Evolutionary conservation across 2,888 invertebrate genomes (phyloP), one percentile per base, ranked within the genome.

Genomic region (Volucella inflata): DNA sequence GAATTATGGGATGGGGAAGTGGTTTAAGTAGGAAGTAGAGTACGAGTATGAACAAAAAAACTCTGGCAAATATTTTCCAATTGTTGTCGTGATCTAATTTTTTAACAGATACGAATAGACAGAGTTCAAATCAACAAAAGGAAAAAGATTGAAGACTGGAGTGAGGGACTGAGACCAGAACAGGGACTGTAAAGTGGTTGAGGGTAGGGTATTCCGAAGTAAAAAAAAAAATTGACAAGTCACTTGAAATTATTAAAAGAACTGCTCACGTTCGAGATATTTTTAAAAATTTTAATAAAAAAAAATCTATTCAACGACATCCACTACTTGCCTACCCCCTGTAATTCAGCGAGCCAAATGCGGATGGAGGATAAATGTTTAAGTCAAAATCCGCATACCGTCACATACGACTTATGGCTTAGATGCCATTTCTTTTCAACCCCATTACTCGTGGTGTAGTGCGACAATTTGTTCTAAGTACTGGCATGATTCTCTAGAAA

Each of bases 31-130:
- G 21, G 65, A 59, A 14, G 55, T 48, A 14, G 57, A 48, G 21
- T 38, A 46, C 14, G 16, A 50, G 60, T 46, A 46, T 8, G 75
- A 12, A 50, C 75, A 64, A 42, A 59, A 71, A 79, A 76, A 75
- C 79, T 62, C 79, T 64, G 59, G 67, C 71, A 80, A 75, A 85
- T 80, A 85, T 81, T 85, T 76, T 72, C 48, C 71, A 77, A 77
- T 81, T 77, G 72, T 55, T 68, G 76, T 55, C 85, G 77, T 85
- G 85, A 85, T 85, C 85, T 81, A 81, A 81, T 85, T 85, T 30
- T 85, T 77, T 59, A 76, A 70, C 68, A 78, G 42, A 72, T 60
- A 78, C 36, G 3, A 46, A 53, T 71, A 60, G 46, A 21, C 68
- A 46, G 12, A 55, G 40, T 4, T 30, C 30, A 60, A 68, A 48